Conservation (phyloP, 1,140 invertebrate species). For the Bombus superbus region DNA sequence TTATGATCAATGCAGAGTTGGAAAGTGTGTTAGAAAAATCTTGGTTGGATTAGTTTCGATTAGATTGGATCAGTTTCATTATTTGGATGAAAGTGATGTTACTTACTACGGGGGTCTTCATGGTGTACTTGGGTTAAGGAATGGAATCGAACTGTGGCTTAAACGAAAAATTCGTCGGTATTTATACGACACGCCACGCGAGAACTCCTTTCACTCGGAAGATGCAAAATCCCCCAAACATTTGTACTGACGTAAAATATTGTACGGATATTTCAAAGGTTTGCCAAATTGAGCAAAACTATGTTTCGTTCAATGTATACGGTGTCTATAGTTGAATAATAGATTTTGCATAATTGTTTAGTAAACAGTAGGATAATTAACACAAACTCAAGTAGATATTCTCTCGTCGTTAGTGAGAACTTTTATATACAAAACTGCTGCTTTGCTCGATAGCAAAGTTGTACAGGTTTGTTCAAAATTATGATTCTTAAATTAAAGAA, state of each 20-base stretch:
- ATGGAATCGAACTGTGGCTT: slow-evolving; percentile 53
- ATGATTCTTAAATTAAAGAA: not conserved
- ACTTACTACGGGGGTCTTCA: slow-evolving; percentile 65
- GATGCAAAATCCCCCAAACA: slow-evolving; percentile 42
- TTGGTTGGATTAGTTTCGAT: not conserved
- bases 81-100: not conserved
- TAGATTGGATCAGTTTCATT: too few relatives aligned
- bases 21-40: not conserved
- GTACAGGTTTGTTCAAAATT: not conserved
- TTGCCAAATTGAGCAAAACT: not conserved
- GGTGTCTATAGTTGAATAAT: not conserved
- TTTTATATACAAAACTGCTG: not conserved
- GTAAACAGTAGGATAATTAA: not conserved
- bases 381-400: not conserved
- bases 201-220: slow-evolving; percentile 62
- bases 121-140: slow-evolving; percentile 46
- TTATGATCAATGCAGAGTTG: not conserved
- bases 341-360: not conserved
- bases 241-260: slow-evolving; percentile 29
- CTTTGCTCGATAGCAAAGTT: not conserved
- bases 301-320: not conserved
- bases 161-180: slow-evolving; percentile 50
- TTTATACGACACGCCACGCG: slow-evolving; percentile 59
- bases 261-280: not conserved
- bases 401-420: not conserved